Percentiles rank a stretch among this genome's conserved stretches.
Conservation (phyloP, 1,140 invertebrate species). For the Sesamia nonagrioides region DNA sequence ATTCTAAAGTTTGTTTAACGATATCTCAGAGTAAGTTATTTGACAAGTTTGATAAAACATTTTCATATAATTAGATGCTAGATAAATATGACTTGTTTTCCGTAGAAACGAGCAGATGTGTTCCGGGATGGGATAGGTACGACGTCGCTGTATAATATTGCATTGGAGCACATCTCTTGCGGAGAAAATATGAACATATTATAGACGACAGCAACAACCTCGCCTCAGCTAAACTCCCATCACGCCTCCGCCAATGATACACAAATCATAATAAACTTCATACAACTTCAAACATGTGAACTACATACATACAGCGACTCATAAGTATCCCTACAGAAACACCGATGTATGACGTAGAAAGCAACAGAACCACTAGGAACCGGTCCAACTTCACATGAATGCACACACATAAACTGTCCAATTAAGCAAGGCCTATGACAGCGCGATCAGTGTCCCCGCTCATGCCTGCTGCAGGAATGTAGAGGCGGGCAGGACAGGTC, state of each 20-base stretch:
- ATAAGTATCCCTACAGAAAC: slow-evolving; percentile 75
- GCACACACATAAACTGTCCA: slow-evolving; percentile 80
- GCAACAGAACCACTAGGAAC: slow-evolving; percentile 79
- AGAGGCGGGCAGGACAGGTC: slow-evolving; percentile 63
- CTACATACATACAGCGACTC: slow-evolving; percentile 63
- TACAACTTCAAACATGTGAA: slow-evolving; percentile 75
- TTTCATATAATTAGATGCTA: slow-evolving; percentile 27
- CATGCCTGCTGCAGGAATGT: slow-evolving; percentile 58
- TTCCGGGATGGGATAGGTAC: slow-evolving; percentile 30
- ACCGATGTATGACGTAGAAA: slow-evolving; percentile 82
- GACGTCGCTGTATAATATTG: slow-evolving; percentile 7
- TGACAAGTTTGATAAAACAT: slow-evolving; percentile 36
- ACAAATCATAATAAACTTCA: slow-evolving; percentile 84
- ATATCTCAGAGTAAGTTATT: slow-evolving; percentile 6
- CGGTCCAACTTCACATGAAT: slow-evolving; percentile 81
- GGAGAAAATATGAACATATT: slow-evolving; percentile 69
- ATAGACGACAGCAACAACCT: slow-evolving; percentile 70
- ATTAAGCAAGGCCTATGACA: slow-evolving; percentile 80
- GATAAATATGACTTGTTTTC: slow-evolving; percentile 31
- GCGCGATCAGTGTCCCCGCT: slow-evolving; percentile 67
- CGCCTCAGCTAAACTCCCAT: slow-evolving; percentile 72
- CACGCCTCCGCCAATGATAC: slow-evolving; percentile 74
- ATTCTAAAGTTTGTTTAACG: slow-evolving; percentile 47
- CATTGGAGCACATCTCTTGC: slow-evolving; percentile 53
- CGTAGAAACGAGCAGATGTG: slow-evolving; percentile 1